Conservation (phyloP, 2,797 vertebrate genomes). For the Taenioides sp. region DNA sequence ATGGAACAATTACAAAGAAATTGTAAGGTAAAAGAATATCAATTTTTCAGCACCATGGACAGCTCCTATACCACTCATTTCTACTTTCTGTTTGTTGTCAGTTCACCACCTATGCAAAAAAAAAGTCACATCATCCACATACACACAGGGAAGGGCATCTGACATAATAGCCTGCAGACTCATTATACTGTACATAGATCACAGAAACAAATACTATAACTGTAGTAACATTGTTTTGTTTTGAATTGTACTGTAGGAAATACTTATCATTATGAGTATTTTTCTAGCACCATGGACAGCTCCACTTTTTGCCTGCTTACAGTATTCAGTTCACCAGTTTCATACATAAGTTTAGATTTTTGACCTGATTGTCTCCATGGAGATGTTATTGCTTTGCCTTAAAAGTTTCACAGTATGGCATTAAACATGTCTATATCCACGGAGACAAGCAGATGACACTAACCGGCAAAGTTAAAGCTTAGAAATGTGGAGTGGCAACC, state of each 20-base stretch:
- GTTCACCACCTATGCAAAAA: neutral
- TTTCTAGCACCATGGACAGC: neutral
- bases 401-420: too few relatives aligned
- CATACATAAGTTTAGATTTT: neutral
- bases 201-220: neutral
- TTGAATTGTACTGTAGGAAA: neutral
- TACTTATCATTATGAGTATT: neutral
- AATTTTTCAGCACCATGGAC: neutral
- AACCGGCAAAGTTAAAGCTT: too few relatives aligned
- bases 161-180: neutral
- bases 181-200: neutral
- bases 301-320: neutral
- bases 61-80: neutral
- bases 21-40: too few relatives aligned
- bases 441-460: too few relatives aligned
- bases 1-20: too few relatives aligned
- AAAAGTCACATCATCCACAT: neutral
- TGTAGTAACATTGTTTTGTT: neutral
- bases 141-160: neutral
- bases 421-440: too few relatives aligned
- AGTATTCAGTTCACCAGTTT: neutral
- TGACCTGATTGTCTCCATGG: too few relatives aligned
- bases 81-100: neutral
- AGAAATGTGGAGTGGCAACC: too few relatives aligned
- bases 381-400: too few relatives aligned